Base-by-base conservation (phyloP, 1,140 invertebrate species). In the Augochlora pura region DNA sequence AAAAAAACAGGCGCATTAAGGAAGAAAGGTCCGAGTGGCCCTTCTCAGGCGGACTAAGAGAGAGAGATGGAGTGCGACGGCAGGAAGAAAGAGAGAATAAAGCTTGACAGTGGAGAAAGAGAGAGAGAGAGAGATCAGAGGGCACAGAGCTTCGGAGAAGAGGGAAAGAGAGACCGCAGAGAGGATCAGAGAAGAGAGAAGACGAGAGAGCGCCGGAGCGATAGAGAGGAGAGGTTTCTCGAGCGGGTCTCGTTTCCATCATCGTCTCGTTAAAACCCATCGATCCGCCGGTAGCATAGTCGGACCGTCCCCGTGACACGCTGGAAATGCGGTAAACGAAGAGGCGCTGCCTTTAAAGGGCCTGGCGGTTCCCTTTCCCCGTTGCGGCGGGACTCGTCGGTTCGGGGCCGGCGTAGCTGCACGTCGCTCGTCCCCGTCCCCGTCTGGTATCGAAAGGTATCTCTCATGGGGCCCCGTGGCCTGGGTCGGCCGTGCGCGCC, bases 261-360 rank as follows among this genome's bases (percentile, higher is more conserved):
- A 77, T 86, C 79, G 80, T 87, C 72, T 89, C 82, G 84, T 83
- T 85, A 83, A 84, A 86, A 70, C 46, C 74, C 62, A 77, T 82
- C 74, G 84, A 87, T 86, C 63, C 59, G 32, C 9, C n/a, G 49
- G 52, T 67, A 78, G 65, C 59, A 12, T 52, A 79, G 84, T 83
- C 63, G 80, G 82, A 66, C 54, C 77, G 83, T 82, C 72, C 42
- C 67, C 79, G 81, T 84, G 84, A 84, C 82, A 81, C 79, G 82
- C n/a, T 82, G 75, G 80, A 85, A 87, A 84, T 80, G 84, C 86
- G 70, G 83, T 86, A 81, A 90, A 87, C 88, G 86, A 87, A 89
- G 63, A 80, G 60, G 18, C 80, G 81, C 85, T 90, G 83, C 88
- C 90, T 89, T 91, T 91, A 90, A 91, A 91, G 88, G 88, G 88